These are phyloP conservation scores for Chorisops tibialis DNA, from an alignment of 2,888 invertebrate genomes.

Conservation along the genomic window DNA sequence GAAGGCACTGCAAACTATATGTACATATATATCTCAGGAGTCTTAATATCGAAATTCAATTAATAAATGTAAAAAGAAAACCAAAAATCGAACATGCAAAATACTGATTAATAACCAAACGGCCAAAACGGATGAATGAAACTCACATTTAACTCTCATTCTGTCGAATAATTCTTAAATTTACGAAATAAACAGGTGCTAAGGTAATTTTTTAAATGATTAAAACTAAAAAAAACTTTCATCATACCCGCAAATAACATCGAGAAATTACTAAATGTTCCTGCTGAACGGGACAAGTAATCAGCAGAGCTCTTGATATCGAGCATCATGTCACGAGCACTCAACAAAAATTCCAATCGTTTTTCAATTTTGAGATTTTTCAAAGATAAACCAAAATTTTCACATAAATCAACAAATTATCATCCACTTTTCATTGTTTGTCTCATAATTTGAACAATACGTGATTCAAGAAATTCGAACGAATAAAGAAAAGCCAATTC, in stretches of 20 bases:
- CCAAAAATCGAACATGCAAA: not conserved
- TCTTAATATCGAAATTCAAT: too few species aligned
- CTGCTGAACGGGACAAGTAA: constrained; percentile 80
- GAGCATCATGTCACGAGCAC: constrained; percentile 62
- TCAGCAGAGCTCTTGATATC: constrained; percentile 90
- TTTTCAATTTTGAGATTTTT: too few species aligned
- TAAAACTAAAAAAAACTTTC: not conserved
- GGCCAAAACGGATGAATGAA: not conserved
- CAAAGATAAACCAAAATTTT: not conserved
- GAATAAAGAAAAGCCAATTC: too few species aligned
- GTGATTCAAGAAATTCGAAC: too few species aligned
- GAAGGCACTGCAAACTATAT: too few species aligned
- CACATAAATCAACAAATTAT: not conserved
- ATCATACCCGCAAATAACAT: constrained; percentile 88
- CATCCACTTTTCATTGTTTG: constrained; percentile 22
- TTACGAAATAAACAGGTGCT: constrained; percentile 1
- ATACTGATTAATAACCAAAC: not conserved
- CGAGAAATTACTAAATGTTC: constrained; percentile 90
- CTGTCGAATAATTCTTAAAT: not conserved
- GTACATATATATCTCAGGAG: too few species aligned
- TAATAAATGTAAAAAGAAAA: too few species aligned
- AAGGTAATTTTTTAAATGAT: not conserved
- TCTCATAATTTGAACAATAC: constrained; percentile 8
- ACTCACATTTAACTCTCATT: constrained; percentile 22
- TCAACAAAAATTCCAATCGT: not conserved